These are phyloP conservation scores for Carlito syrichta DNA, from an alignment of 2,113 vertebrate species.

Conservation along the genomic window DNA sequence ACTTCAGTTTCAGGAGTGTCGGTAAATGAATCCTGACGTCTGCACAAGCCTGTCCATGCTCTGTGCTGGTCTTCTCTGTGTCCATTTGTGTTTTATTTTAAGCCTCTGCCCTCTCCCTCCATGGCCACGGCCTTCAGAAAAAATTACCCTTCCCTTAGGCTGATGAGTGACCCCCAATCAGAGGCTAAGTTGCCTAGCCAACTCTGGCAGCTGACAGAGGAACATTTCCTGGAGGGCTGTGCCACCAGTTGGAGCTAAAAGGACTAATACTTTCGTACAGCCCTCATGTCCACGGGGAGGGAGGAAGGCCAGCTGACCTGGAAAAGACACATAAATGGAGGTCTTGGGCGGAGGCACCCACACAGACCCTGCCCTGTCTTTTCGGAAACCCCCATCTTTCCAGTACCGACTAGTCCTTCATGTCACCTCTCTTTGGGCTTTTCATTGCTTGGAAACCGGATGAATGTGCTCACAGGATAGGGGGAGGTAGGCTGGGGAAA, in stretches of 20 bases:
- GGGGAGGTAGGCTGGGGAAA: background rate
- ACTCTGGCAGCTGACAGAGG: background rate
- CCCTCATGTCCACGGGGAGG: background rate
- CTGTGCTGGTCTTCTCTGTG: background rate
- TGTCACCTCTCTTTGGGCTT: background rate
- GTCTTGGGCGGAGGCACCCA: background rate
- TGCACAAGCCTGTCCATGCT: conserved; percentile 65
- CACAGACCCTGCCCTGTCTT: background rate
- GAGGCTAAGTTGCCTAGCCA: conserved; percentile 51
- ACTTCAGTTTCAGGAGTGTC: conserved; percentile 35
- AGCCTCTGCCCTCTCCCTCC: background rate
- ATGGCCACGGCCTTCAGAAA: conserved; percentile 59
- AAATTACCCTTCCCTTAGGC: conserved; percentile 40
- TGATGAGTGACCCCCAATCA: conserved; percentile 32
- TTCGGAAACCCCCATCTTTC: background rate
- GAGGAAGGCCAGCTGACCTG: conserved; percentile 48
- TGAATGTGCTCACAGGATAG: fast-evolving
- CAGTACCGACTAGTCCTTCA: background rate
- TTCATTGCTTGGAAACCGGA: background rate
- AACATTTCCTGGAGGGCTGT: background rate
- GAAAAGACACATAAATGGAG: background rate
- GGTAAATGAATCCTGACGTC: conserved; percentile 68
- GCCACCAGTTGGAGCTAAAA: conserved; percentile 44
- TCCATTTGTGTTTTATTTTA: background rate
- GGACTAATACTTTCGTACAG: background rate